Percentiles rank a stretch among this genome's conserved stretches.
phyloP scores from a whole-genome alignment of 2,797 vertebrate genomes.

The Poecilia gillii region DNA sequence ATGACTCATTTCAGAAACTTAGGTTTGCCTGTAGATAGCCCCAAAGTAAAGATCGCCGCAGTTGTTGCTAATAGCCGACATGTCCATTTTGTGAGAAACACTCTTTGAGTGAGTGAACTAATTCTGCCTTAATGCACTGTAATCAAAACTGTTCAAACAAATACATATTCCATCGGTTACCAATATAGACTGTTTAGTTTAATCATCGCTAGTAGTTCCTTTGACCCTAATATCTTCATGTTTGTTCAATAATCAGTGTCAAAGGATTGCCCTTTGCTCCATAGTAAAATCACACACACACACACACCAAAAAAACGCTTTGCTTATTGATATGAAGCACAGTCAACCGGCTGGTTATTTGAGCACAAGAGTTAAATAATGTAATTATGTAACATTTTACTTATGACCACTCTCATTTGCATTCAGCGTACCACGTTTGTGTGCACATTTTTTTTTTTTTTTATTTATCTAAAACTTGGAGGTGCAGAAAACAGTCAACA shows the following conservation, averaged over 20 bases:
- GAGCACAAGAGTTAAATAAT: slow-evolving; percentile 1
- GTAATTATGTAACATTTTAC: not conserved
- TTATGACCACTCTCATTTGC: not conserved
- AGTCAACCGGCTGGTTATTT: not conserved
- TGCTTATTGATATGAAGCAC: not conserved
- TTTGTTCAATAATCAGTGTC: slow-evolving; percentile 12
- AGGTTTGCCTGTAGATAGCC: not conserved
- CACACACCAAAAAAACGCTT: not conserved
- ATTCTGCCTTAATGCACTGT: not conserved
- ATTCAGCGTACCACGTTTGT: not conserved
- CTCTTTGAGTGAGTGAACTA: not conserved
- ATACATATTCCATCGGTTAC: not conserved
- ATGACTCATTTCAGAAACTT: not conserved
- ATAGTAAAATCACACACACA: slow-evolving; percentile 18
- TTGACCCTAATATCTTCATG: slow-evolving; percentile 3
- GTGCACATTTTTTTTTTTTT: not conserved
- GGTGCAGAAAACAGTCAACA: slow-evolving; percentile 12
- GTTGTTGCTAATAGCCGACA: not conserved
- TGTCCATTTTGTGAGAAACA: not conserved
- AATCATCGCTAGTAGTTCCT: slow-evolving; percentile 7
- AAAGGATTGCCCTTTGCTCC: slow-evolving; percentile 30
- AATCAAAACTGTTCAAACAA: not conserved
- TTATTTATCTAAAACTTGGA: not conserved
- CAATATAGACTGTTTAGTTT: not conserved
- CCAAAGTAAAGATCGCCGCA: slow-evolving; percentile 6